Percentiles rank a stretch among this genome's conserved stretches.
phyloP scores from a whole-genome alignment of 2,888 invertebrate species.

The Leptopterna dolabrata region DNA sequence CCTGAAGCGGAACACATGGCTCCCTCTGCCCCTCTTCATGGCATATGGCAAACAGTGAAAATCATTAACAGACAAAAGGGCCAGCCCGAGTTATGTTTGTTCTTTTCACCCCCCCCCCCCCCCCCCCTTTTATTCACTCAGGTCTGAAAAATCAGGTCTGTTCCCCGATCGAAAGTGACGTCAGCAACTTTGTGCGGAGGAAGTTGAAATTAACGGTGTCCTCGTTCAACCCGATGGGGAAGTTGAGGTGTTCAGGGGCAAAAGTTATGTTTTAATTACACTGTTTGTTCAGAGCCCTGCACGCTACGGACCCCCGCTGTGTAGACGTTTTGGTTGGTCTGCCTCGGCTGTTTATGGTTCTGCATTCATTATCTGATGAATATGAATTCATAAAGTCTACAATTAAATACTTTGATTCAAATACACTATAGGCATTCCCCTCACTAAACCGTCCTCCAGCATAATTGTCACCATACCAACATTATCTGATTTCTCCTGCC shows the following conservation, averaged over 20 bases:
- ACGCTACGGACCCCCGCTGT: background rate
- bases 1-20: slow-evolving; percentile 45
- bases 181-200: slow-evolving; percentile 5
- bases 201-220: slow-evolving; percentile 29
- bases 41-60: slow-evolving; percentile 47
- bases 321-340: slow-evolving; percentile 45
- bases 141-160: background rate
- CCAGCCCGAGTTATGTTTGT: slow-evolving; percentile 35
- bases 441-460: no score
- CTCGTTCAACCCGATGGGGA: background rate
- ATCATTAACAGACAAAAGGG: slow-evolving; percentile 46
- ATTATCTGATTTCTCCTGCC: no score
- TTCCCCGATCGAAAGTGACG: background rate
- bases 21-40: background rate
- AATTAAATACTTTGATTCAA: background rate
- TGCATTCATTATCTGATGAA: slow-evolving; percentile 14
- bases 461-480: no score
- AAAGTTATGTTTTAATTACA: slow-evolving; percentile 23
- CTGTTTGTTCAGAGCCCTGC: slow-evolving; percentile 1
- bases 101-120: background rate
- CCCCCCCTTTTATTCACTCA: background rate
- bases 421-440: no score
- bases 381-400: background rate
- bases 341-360: background rate
- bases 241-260: background rate